Percentiles rank a stretch among this genome's conserved stretches.
These are phyloP conservation scores for Portunus trituberculatus DNA, from an alignment of 1,140 invertebrate genomes.

Conservation along the genomic window DNA sequence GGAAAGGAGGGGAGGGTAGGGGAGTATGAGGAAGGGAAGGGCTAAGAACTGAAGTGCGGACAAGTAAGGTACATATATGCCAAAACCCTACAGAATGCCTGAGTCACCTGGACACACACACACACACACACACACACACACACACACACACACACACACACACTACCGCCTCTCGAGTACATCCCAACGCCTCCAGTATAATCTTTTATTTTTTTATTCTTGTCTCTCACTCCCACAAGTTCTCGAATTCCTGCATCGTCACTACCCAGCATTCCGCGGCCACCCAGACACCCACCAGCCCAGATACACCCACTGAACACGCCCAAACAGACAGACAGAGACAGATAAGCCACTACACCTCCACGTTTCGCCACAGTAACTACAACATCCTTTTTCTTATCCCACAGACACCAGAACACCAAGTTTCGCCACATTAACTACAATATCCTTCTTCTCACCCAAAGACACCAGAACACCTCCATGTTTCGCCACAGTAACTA, in stretches of 20 bases:
- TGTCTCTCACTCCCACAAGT: neutral
- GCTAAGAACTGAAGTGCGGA: no score
- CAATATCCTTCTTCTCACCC: no score
- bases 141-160: neutral
- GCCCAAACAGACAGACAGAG: no score
- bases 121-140: slow-evolving; percentile 14
- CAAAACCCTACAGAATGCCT: neutral
- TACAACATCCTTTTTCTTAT: neutral
- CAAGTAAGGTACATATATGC: no score
- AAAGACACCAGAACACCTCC: no score
- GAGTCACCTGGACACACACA: neutral
- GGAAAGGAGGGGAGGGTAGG: no score
- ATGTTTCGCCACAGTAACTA: neutral
- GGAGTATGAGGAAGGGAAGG: no score
- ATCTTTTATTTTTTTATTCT: neutral
- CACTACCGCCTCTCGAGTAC: no score
- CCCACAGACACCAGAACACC: neutral
- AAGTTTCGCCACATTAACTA: no score
- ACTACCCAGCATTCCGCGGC: no score
- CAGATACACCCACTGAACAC: neutral
- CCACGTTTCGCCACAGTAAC: neutral
- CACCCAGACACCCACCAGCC: neutral
- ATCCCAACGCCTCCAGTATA: neutral
- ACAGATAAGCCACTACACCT: neutral
- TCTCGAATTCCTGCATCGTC: neutral